Conservation (phyloP, 2,113 vertebrate genomes). For the Misgurnus anguillicaudatus region DNA sequence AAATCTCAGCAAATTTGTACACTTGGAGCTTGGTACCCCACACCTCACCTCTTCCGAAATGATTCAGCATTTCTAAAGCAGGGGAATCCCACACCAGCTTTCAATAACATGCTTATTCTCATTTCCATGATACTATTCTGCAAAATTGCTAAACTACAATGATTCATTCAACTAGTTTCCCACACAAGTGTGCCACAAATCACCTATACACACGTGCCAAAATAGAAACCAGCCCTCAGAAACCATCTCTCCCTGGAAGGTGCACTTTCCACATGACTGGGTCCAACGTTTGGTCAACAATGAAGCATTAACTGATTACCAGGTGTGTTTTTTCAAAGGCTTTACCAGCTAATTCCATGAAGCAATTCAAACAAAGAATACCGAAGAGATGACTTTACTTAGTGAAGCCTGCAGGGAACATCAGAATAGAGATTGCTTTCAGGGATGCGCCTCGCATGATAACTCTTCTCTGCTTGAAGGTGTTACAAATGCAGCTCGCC, state of each 20-base stretch:
- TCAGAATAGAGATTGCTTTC: constrained; percentile 34
- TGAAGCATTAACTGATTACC: constrained; percentile 9
- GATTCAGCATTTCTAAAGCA: constrained; percentile 32
- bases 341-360: constrained; percentile 21
- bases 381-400: not conserved
- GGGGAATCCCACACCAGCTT: constrained; percentile 15
- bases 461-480: constrained; percentile 16
- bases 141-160: constrained; percentile 2
- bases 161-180: constrained; percentile 26
- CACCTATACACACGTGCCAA: not conserved
- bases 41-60: constrained; percentile 20
- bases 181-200: constrained; percentile 4
- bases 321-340: constrained; percentile 24
- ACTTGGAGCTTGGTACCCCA: not conserved
- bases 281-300: not conserved
- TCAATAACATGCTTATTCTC: constrained; percentile 21
- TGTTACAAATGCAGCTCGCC: constrained; percentile 36
- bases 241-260: not conserved
- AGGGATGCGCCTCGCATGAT: constrained; percentile 3
- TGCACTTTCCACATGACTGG: constrained; percentile 37
- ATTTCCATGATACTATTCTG: constrained; percentile 14
- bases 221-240: not conserved
- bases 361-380: not conserved
- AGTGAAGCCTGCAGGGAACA: not conserved
- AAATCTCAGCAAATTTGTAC: not conserved